Percentiles rank a stretch among this genome's conserved stretches.
These are phyloP conservation scores for Phaethon lepturus DNA, from an alignment of 2,113 vertebrate species.

Conservation along the genomic window DNA sequence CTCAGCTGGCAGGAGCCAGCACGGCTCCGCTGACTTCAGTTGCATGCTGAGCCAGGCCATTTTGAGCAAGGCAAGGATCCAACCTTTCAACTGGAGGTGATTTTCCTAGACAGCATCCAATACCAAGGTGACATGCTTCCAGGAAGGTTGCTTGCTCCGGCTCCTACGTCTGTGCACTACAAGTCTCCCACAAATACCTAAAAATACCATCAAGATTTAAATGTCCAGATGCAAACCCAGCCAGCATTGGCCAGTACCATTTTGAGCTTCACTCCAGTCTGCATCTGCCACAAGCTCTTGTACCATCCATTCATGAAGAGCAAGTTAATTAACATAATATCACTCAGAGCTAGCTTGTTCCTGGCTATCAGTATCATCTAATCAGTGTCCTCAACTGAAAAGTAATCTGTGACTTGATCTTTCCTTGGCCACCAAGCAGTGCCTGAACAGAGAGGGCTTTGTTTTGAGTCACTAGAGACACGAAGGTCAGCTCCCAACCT, in stretches of 20 bases:
- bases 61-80: not conserved
- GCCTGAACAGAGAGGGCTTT: slow-evolving; percentile 52
- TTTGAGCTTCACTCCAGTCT: not conserved
- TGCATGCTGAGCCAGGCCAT: not conserved
- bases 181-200: not conserved
- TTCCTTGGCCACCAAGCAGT: slow-evolving; percentile 39
- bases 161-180: not conserved
- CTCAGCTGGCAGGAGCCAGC: not conserved
- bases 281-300: not conserved
- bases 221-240: not conserved
- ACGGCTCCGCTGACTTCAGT: not conserved
- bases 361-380: slow-evolving; percentile 60
- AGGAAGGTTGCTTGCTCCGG: not conserved
- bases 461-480: slow-evolving; percentile 13
- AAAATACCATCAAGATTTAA: not conserved
- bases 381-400: slow-evolving; percentile 63
- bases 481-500: slow-evolving; percentile 49
- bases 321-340: slow-evolving; percentile 42
- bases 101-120: not conserved
- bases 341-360: slow-evolving; percentile 49
- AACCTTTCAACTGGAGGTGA: not conserved
- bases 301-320: slow-evolving; percentile 5
- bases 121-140: not conserved
- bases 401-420: slow-evolving; percentile 65
- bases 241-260: not conserved